Percentiles rank a stretch among this genome's conserved stretches.
Evolutionary conservation across 1,140 invertebrate genomes (phyloP).

Genomic region (Musca domestica): DNA sequence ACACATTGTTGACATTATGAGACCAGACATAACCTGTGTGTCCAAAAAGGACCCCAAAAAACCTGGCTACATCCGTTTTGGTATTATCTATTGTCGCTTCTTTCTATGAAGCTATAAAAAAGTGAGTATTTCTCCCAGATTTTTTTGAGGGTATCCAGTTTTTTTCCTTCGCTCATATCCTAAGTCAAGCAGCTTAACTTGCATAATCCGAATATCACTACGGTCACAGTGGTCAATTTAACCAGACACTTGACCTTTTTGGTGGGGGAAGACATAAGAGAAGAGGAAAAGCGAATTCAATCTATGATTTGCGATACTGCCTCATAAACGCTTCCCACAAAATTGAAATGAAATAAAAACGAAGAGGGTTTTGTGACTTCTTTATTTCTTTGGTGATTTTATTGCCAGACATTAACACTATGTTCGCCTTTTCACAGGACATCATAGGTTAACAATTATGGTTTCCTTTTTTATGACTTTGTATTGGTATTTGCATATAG

Average conservation of each 20-base stretch:
- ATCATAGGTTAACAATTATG: conserved; percentile 13
- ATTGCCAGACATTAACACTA: conserved; percentile 8
- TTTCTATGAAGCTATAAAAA: no score
- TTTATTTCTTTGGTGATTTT: not conserved
- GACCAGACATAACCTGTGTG: no score
- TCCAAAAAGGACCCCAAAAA: no score
- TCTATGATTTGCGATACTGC: no score
- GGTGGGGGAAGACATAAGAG: not conserved
- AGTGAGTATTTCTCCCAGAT: no score
- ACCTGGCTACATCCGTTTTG: no score
- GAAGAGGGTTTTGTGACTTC: not conserved
- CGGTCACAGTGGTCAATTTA: conserved; percentile 30
- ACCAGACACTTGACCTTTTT: conserved; percentile 43
- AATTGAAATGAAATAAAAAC: not conserved
- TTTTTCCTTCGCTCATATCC: not conserved
- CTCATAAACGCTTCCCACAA: no score
- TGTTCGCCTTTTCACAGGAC: not conserved
- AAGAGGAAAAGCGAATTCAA: not conserved
- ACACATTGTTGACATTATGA: no score
- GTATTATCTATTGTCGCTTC: no score
- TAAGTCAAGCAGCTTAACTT: conserved; percentile 46
- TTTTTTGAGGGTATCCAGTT: no score
- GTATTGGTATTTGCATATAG: no score
- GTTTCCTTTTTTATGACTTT: not conserved
- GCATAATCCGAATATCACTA: conserved; percentile 51